Evolutionary conservation across 2,797 vertebrate species (phyloP), one percentile per base, ranked within the genome.

Genomic region (Cryptoblepharus egeriae): DNA sequence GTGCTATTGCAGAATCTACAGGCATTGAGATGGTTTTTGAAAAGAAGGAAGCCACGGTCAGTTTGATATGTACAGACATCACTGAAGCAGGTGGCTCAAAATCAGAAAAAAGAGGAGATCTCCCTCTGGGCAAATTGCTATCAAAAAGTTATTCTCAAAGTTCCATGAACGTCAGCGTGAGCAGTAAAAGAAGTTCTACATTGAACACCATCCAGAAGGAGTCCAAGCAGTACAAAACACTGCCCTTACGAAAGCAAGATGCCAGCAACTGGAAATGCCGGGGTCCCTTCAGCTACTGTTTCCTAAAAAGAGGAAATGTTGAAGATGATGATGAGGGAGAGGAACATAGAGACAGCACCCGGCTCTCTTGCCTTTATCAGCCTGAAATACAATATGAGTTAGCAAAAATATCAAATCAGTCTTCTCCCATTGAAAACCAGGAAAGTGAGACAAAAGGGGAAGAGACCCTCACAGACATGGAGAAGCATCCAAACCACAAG

Each of bases 241-340:
- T 96, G 90, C 95, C 95, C 80, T 91, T 95, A 89, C 74, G 93
- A 61, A 97, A 96, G 93, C 90, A 94, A 86, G 96, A 97, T 81
- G 89, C 92, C 80, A 96, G 95, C 82, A 83, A 92, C 70, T 97
- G 97, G 97, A 97, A 93, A 93, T 98, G 97, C 87, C 96, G 87
- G 26, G 95, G 96, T 24, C 96, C 98, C n/a, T 97, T 98, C 87
- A 97, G 96, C 93, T 97, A 97, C 91, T 98, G 97, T 92, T 98
- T 98, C 91, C 94, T 96, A 81, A 96, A 95, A 88, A 96, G 92
- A 90, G 96, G 94, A 84, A 91, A 74, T 2, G 86, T 93, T 83
- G 81, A 90, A 30, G 94, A 94, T 49, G 94, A 96, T 79, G 95
- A 95, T 0, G 97, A 97, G 18, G 96, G 96, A 64, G 95, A 95